Evolutionary conservation across 1,140 invertebrate species (phyloP).

Genomic region (Elymnias hypermnestra): DNA sequence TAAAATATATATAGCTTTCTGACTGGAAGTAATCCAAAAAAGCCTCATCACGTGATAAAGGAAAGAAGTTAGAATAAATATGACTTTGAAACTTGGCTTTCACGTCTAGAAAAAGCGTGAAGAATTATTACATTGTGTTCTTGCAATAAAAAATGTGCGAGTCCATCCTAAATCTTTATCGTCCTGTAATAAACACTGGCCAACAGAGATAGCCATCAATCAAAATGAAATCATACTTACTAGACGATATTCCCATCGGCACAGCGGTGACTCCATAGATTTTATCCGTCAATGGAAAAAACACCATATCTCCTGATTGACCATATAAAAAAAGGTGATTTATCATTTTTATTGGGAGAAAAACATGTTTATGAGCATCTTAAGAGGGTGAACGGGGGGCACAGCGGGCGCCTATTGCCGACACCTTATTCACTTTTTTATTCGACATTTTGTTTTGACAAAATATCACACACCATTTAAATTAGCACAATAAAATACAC

Average conservation of each 20-base stretch:
- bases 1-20: too few species aligned
- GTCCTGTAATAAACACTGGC: conserved; percentile 9
- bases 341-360: conserved; percentile 73
- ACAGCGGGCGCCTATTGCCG: conserved; percentile 27
- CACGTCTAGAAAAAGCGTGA: neutral
- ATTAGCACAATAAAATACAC: too few species aligned
- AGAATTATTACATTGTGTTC: neutral
- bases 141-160: neutral
- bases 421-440: neutral
- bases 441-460: too few species aligned
- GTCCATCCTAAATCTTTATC: conserved; percentile 2
- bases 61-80: too few species aligned
- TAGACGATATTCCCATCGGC: conserved; percentile 28
- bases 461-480: too few species aligned
- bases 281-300: conserved; percentile 59
- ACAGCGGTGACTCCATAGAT: conserved; percentile 44
- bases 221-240: conserved; percentile 44
- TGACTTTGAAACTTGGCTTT: too few species aligned
- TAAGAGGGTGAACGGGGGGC: conserved; percentile 46
- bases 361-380: conserved; percentile 74
- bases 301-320: conserved; percentile 66
- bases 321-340: conserved; percentile 73
- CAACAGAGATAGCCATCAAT: conserved; percentile 39
- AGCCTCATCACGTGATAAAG: too few species aligned
- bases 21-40: too few species aligned